Base-by-base conservation (phyloP, 92 coral and sea anemone genomes). In the Siderastrea siderea region DNA sequence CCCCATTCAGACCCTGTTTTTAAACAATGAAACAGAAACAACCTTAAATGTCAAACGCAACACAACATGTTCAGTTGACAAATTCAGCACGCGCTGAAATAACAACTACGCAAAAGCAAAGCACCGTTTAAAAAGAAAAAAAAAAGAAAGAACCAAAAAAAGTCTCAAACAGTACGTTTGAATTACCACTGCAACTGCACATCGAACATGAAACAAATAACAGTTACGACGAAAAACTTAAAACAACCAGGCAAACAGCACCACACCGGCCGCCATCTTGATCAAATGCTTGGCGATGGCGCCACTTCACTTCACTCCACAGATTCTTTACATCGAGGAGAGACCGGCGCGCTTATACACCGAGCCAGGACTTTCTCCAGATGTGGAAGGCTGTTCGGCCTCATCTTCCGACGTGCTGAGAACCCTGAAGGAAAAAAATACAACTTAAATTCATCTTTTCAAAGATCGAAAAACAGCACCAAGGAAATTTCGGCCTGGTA, bases 331-430 rank as follows among this genome's bases (percentile, higher is more conserved):
- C 89, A 93, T 93, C 66, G 93, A 86, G 1, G 95, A 90, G 14
- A 83, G 83, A 13, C 93, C 89, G 15, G 58, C 87, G 78, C 91
- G 68, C 80, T 93, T 93, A 72, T 52, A 93, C 44, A 81, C 76
- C 7, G 89, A 66, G 0, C 83, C 80, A 6, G 95, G 86, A 1
- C 93, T 76, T 7, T 93, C 87, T 0, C 96, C 8, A 68, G 44
- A 90, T 57, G 98, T 93, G 9, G 94, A 93, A 3, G 98, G 96
- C 71, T 91, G 94, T n/a, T 84, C 93, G 0, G 77, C 84, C 45
- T 95, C 98, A 1, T 94, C 96, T 63, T 95, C 98, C 1, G 96
- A 93, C 4, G 93, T 81, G 49, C 95, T 95, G 15, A 82, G 76
- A 11, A 78, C 61, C 55, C 94, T 91, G 74, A 15, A 13, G 12